These are phyloP conservation scores for Lepidurus couesii DNA, from an alignment of 1,140 invertebrate species.

Conservation along the genomic window DNA sequence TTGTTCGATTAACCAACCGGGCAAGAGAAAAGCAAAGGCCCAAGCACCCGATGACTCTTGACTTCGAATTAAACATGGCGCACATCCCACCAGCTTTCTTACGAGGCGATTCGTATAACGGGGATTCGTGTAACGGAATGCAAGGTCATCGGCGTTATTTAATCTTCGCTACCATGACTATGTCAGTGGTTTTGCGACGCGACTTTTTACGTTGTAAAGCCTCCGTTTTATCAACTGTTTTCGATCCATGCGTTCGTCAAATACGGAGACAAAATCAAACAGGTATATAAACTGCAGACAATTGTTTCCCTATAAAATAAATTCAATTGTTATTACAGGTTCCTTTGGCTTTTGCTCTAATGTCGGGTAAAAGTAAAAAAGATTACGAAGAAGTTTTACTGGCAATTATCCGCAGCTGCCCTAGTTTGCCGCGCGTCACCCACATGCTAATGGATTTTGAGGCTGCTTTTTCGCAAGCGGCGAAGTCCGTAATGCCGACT, in stretches of 20 bases:
- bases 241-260: conserved; percentile 23
- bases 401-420: neutral
- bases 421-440: neutral
- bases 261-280: conserved; percentile 26
- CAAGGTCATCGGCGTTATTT: neutral
- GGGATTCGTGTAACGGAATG: neutral
- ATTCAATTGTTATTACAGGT: conserved; percentile 18
- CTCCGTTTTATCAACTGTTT: conserved; percentile 25
- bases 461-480: conserved; percentile 18
- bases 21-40: conserved; percentile 7
- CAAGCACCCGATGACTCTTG: neutral
- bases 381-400: conserved; percentile 24
- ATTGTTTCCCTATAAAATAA: neutral
- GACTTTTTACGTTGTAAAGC: conserved; percentile 18
- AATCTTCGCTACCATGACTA: conserved; percentile 26
- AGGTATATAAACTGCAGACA: neutral
- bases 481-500: conserved; percentile 10
- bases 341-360: conserved; percentile 15
- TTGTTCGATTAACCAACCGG: conserved; percentile 12
- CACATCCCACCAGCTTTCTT: conserved; percentile 24
- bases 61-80: neutral
- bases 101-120: neutral
- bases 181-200: conserved; percentile 23
- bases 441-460: neutral
- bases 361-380: conserved; percentile 26